Evolutionary conservation across 2,113 vertebrate genomes (phyloP).

Genomic region (Alligator sinensis): DNA sequence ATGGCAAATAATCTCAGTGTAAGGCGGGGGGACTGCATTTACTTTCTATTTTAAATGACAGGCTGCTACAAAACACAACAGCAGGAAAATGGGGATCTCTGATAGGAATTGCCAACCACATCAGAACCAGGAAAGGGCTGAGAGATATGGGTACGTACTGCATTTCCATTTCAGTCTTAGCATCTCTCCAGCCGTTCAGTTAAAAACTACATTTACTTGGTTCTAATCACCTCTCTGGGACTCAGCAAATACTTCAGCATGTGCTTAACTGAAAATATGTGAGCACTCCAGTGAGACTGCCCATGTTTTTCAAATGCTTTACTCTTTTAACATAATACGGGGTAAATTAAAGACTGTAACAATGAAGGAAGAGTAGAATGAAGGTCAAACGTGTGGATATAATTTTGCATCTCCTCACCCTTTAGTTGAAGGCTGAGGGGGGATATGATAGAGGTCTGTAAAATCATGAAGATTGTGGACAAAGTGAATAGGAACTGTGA

Average conservation of each 20-base stretch:
- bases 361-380: background rate
- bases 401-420: background rate
- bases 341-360: background rate
- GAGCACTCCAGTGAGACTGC: background rate
- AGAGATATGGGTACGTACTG: fast-evolving
- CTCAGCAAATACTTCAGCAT: background rate
- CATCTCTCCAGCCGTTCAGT: background rate
- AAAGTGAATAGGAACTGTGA: too few species aligned
- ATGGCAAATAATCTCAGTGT: background rate
- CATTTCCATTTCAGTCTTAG: background rate
- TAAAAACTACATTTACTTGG: background rate
- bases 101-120: background rate
- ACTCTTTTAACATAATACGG: too few species aligned
- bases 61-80: background rate
- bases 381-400: background rate
- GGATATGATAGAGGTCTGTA: too few species aligned
- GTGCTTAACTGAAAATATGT: background rate
- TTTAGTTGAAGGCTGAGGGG: background rate
- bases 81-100: background rate
- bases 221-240: background rate
- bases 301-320: background rate
- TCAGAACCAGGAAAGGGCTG: background rate
- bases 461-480: too few species aligned
- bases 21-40: background rate
- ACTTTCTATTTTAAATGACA: background rate